A percentile compares a stretch with the other conserved stretches of the same genome.
phyloP scores from a whole-genome alignment of 2,888 invertebrate genomes.

The Caenorhabditis imperialis region DNA sequence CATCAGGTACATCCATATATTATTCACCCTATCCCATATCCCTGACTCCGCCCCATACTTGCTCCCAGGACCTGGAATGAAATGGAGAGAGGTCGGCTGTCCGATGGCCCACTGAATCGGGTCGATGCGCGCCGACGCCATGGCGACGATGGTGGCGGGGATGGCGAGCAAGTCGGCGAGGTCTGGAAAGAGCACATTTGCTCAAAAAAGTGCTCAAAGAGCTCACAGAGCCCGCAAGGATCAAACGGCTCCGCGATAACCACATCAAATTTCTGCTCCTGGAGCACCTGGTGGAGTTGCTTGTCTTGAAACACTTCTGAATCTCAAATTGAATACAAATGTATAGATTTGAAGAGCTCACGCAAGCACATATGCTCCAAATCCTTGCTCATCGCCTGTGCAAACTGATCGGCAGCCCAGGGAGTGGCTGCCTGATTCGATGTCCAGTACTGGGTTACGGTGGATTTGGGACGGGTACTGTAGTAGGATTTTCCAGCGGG shows the following conservation, averaged over 20 bases:
- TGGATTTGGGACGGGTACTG: conserved; percentile 19
- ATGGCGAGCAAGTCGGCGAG: conserved; percentile 32
- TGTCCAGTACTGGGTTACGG: conserved; percentile 38
- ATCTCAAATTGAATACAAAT: background rate
- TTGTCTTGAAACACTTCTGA: conserved; percentile 36
- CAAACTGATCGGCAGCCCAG: conserved; percentile 22
- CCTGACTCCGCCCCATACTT: conserved; percentile 21
- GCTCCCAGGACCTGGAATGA: conserved; percentile 34
- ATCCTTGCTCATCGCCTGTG: conserved; percentile 38
- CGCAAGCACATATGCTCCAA: conserved; percentile 44
- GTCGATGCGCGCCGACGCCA: conserved; percentile 44
- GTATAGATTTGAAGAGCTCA: conserved; percentile 1
- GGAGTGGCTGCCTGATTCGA: conserved; percentile 30
- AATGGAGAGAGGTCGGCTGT: conserved; percentile 25
- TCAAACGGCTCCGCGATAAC: conserved; percentile 39
- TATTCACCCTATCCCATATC: conserved; percentile 35
- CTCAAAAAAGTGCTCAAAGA: background rate
- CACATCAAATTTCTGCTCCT: conserved; percentile 20
- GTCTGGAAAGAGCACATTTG: conserved; percentile 24
- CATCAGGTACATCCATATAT: conserved; percentile 37
- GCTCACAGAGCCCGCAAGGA: conserved; percentile 42
- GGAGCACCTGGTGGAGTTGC: conserved; percentile 9
- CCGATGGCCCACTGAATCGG: conserved; percentile 41
- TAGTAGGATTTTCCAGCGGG: conserved; percentile 22
- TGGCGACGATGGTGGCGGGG: conserved; percentile 28